Evolutionary conservation across 2,888 invertebrate genomes (phyloP), one percentile per base, ranked within the genome.

Genomic region (Lissocephala sabroskyi): DNA sequence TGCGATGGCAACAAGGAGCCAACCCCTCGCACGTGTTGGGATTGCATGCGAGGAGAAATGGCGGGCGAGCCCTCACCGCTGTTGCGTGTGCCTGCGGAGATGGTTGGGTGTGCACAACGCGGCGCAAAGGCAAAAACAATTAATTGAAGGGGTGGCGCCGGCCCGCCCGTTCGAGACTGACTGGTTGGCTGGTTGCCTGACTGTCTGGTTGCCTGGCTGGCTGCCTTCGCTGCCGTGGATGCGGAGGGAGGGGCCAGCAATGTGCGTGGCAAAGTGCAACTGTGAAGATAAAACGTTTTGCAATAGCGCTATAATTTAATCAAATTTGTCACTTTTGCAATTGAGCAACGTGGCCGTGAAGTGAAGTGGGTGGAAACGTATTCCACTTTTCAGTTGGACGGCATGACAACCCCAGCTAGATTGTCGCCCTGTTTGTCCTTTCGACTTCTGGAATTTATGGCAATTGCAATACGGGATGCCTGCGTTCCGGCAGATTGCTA

Each of bases 241-340:
- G 32, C 4, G 37, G n/a, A n/a, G n/a, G n/a, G n/a, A n/a, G n/a
- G n/a, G n/a, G n/a, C n/a, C n/a, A n/a, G n/a, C n/a, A n/a, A n/a
- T n/a, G n/a, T 42, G 44, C 51, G 50, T 40, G 54, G 49, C 59
- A 45, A 49, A 68, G 56, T 71, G 68, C 76, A 60, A 58, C 59
- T 62, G 46, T 59, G 13, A 62, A 77, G 70, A 71, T 74, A 74
- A 71, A 71, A 74, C 66, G 77, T 53, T 71, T 65, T 74, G 71
- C 78, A 66, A 71, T 74, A 59, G 78, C 75, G 62, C 64, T 64
- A 77, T 73, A 71, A 73, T 78, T 78, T 73, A 73, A 73, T 73
- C 73, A 73, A 78, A 78, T 78, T 73, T 73, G 73, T 73, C 73
- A 75, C 78, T 65, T 78, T 62, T 70, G 63, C 77, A 65, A 70